phyloP scores from a whole-genome alignment of 37 sponge, comb jelly and placozoan genomes.

The Beroe forskalii region DNA sequence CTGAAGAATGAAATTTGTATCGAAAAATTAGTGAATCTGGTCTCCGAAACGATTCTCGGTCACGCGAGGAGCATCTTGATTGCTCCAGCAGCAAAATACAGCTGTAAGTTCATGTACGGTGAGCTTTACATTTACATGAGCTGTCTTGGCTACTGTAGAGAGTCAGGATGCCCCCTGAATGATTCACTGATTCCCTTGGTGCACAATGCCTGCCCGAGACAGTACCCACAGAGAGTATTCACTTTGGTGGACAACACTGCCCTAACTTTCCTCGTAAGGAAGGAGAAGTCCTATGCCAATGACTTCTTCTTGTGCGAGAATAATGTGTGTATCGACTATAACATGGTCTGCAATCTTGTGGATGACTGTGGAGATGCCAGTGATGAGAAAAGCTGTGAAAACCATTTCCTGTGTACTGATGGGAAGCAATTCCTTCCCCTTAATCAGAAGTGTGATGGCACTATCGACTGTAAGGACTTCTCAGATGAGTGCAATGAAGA shows the following conservation, averaged over 20 bases:
- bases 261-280: background rate
- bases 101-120: background rate
- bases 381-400: background rate
- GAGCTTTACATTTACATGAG: background rate
- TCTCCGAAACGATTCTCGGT: background rate
- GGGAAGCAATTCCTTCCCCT: background rate
- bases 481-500: conserved; percentile 26
- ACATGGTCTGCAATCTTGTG: background rate
- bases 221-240: background rate
- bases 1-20: background rate
- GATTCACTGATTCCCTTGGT: background rate
- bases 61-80: too few species aligned
- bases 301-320: background rate
- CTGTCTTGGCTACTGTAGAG: background rate
- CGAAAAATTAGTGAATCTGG: background rate
- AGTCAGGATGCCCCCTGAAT: background rate
- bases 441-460: background rate
- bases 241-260: conserved; percentile 13
- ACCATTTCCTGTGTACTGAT: background rate
- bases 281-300: background rate
- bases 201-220: conserved; percentile 17
- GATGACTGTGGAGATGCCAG: conserved; percentile 11
- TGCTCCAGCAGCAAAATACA: too few species aligned
- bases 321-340: background rate
- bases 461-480: background rate